Evolutionary conservation across 2,797 vertebrate genomes (phyloP), one percentile per base, ranked within the genome.

Genomic region (Nothura maculosa): DNA sequence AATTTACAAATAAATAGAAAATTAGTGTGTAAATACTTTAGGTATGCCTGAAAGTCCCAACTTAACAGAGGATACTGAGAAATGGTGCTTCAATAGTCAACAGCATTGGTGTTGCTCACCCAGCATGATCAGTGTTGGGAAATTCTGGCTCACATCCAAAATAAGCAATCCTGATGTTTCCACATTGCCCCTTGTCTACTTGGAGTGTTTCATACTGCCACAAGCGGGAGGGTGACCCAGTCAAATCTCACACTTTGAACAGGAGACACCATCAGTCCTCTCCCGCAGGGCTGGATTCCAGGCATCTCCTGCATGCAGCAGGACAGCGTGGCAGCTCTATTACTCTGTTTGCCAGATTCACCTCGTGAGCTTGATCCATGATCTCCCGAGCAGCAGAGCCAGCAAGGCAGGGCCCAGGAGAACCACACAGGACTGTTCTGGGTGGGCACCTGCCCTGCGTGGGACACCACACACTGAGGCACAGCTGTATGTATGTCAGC

Each of bases 391-490:
- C 28, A 62, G 25, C 40, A 25, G 6, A 69, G 45, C 52, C 17
- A 7, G 28, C 52, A 10, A 66, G 16, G 48, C 36, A 40, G 8
- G 18, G 17, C 30, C 8, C 19, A 5, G 34, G 63, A 80, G 19
- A 66, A 40, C 72, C 17, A 20, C 12, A 20, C 12, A 80, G 60
- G 82, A 12, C 42, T 61, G 10, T 18, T 69, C 68, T 57, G 19
- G 9, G 30, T 40, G 27, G 81, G 7, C 16, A 24, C 21, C 13
- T 1, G 0, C 12, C 4, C 12, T 5, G 7, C 0, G 0, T 8
- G 55, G 61, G 32, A 34, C 64, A 47, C 60, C 70, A 36, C 28
- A 50, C 25, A 40, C 15, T 32, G 14, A 69, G 5, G 20, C 52
- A 16, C 30, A 57, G 20, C 15, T 16, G 1, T 32, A 38, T 43